Conservation (phyloP, 2,888 invertebrate genomes). For the Ganaspis brasiliensis region DNA sequence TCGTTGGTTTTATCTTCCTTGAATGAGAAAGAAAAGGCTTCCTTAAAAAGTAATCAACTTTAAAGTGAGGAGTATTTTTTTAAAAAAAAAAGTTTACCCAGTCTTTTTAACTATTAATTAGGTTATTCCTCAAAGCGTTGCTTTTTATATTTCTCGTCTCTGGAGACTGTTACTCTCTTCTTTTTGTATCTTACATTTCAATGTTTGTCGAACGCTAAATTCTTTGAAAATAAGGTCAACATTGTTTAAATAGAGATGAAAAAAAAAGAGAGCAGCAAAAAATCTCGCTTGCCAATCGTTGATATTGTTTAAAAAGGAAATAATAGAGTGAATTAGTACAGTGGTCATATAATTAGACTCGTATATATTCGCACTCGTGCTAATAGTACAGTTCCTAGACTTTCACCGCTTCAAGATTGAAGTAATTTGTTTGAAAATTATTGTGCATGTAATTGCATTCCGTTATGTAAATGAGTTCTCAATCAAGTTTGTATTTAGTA, state of each 20-base stretch:
- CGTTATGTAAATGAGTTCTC: conserved; percentile 27
- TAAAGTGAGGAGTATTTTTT: background rate
- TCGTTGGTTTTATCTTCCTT: conserved; percentile 9
- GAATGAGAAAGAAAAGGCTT: background rate
- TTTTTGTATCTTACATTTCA: background rate
- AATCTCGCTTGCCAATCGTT: background rate
- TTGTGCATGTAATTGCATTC: conserved; percentile 22
- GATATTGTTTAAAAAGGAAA: conserved; percentile 1
- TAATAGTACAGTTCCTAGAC: conserved; percentile 23
- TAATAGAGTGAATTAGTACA: background rate
- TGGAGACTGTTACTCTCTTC: background rate
- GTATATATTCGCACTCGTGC: conserved; percentile 14
- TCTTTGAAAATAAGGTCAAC: background rate
- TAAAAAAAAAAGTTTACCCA: background rate
- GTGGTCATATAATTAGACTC: background rate
- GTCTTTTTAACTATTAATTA: background rate
- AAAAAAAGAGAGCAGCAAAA: background rate
- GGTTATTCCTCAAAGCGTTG: background rate
- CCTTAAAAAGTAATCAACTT: conserved; percentile 2
- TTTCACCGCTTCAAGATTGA: conserved; percentile 24
- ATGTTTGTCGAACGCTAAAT: background rate
- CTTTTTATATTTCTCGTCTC: background rate
- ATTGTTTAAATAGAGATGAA: background rate
- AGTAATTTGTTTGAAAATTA: conserved; percentile 30
- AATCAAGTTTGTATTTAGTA: conserved; percentile 7